These are phyloP conservation scores for Hoplostethus atlanticus DNA, from an alignment of 2,797 vertebrate species.

Conservation along the genomic window DNA sequence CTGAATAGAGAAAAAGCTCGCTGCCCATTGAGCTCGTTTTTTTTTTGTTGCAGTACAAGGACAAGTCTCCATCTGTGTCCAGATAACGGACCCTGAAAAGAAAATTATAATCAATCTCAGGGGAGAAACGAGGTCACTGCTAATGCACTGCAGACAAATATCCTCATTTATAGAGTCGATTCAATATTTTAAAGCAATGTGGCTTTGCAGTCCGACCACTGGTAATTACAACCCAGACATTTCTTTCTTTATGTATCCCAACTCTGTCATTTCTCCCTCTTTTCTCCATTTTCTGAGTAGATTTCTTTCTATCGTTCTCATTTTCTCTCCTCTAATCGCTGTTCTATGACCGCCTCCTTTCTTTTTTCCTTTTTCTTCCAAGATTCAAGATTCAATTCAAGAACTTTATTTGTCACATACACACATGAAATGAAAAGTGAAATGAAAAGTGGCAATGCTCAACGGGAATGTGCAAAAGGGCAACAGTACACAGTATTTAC, in stretches of 20 bases:
- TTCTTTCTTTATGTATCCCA: slow-evolving; percentile 10
- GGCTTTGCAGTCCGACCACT: slow-evolving; percentile 39
- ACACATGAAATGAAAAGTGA: too few relatives aligned
- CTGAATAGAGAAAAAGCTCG: slow-evolving; percentile 28
- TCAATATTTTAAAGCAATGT: slow-evolving; percentile 62
- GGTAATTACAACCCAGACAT: slow-evolving; percentile 48
- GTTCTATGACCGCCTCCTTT: neutral
- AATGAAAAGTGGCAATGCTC: too few relatives aligned
- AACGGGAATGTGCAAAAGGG: too few relatives aligned
- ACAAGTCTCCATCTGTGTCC: slow-evolving; percentile 60
- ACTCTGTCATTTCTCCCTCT: slow-evolving; percentile 5
- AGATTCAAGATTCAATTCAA: too few relatives aligned
- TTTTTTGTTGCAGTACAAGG: slow-evolving; percentile 52
- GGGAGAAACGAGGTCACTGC: slow-evolving; percentile 49
- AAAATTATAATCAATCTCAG: slow-evolving; percentile 68
- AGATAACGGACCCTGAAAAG: slow-evolving; percentile 60
- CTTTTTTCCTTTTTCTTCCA: too few relatives aligned
- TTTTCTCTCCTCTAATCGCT: neutral
- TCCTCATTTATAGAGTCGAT: slow-evolving; percentile 62
- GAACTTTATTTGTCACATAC: too few relatives aligned
- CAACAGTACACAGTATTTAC: too few relatives aligned
- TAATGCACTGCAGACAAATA: slow-evolving; percentile 52
- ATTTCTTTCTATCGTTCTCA: slow-evolving; percentile 17
- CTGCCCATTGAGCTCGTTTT: slow-evolving; percentile 52
- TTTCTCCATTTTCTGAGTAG: neutral